Evolutionary conservation across 2,888 invertebrate species (phyloP).

Genomic region (Hypena proboscidalis): DNA sequence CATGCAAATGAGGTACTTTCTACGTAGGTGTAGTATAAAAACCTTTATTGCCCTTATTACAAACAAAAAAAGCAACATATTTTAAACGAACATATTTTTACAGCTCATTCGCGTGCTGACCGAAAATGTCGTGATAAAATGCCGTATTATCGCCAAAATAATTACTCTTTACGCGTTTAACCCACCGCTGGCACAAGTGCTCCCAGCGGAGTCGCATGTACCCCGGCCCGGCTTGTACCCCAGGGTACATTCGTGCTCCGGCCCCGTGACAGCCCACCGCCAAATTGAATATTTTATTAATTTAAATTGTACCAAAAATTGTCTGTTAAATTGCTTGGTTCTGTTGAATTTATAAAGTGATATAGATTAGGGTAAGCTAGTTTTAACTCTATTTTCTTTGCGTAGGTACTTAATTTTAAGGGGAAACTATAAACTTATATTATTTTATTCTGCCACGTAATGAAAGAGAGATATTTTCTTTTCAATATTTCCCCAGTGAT

Average conservation of each 20-base stretch:
- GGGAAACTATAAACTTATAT: too few relatives aligned
- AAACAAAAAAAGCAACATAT: neutral
- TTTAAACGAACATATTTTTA: conserved; percentile 13
- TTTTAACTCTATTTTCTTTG: too few relatives aligned
- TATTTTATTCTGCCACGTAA: too few relatives aligned
- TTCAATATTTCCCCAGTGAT: too few relatives aligned
- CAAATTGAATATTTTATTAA: conserved; percentile 75
- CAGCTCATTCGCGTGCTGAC: conserved; percentile 11
- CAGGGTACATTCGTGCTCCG: conserved; percentile 57
- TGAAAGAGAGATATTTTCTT: too few relatives aligned
- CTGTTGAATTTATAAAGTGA: conserved; percentile 11
- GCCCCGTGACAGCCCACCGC: conserved; percentile 46
- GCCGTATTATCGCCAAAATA: conserved; percentile 57
- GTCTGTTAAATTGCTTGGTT: conserved; percentile 42
- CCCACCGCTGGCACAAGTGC: conserved; percentile 63
- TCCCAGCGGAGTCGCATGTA: conserved; percentile 73
- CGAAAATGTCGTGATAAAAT: conserved; percentile 30
- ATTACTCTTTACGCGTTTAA: conserved; percentile 48
- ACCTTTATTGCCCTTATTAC: too few relatives aligned
- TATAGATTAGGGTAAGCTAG: neutral
- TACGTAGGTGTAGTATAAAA: too few relatives aligned
- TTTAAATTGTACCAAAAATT: conserved; percentile 56
- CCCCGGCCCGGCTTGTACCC: conserved; percentile 50
- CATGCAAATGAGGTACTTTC: too few relatives aligned
- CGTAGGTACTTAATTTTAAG: too few relatives aligned